Conservation (phyloP, 2,113 vertebrate species). For the Azemiops feae region DNA sequence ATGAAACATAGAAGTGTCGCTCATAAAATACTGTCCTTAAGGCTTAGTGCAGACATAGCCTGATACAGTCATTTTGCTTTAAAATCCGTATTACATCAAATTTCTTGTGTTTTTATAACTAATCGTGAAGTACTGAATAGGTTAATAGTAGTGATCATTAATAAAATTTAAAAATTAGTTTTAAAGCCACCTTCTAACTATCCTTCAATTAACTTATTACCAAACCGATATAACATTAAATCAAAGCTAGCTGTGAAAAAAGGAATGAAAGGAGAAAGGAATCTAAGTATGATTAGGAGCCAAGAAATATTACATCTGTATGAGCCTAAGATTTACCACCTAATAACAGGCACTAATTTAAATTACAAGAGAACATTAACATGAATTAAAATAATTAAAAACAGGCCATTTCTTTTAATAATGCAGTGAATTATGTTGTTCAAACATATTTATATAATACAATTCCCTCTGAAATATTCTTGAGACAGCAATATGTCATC, state of each 20-base stretch:
- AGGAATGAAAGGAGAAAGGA: not conserved
- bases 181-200: not conserved
- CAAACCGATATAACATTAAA: not conserved
- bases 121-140: not conserved
- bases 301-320: not conserved
- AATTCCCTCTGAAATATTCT: not conserved
- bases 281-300: not conserved
- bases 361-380: not conserved
- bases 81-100: not conserved
- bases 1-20: not conserved
- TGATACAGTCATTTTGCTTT: not conserved
- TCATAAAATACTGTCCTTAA: not conserved
- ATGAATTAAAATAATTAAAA: not conserved
- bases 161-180: not conserved
- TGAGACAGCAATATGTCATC: not conserved
- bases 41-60: not conserved
- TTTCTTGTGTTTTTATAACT: not conserved
- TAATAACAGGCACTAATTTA: not conserved
- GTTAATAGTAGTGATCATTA: not conserved
- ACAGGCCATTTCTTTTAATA: not conserved
- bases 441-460: not conserved
- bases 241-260: not conserved
- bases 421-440: not conserved
- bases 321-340: not conserved
- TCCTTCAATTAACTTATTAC: not conserved